Evolutionary conservation across 1,140 invertebrate species (phyloP), one percentile per base, ranked within the genome.

Genomic region (Ceratitis capitata): DNA sequence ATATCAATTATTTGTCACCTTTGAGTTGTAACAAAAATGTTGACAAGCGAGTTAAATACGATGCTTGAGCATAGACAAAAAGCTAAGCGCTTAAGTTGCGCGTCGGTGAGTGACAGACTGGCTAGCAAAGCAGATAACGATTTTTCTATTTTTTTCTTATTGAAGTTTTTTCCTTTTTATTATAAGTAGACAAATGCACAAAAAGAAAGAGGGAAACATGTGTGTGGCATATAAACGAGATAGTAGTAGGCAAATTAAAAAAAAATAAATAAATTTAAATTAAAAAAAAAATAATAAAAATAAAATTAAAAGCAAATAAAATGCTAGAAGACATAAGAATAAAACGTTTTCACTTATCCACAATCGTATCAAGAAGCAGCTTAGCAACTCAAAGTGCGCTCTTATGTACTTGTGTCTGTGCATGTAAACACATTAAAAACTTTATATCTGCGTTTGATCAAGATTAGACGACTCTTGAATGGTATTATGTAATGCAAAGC

Each of bases 1-100:
- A 23, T 78, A 78, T 78, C 39, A 78, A 45, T 78, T 78, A 42
- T 45, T 78, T 78, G 69, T 78, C 69, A 78, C 19, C n/a, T n/a
- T 16, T 78, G 39, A 45, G 69, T n/a, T n/a, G n/a, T 26, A 23
- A 45, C 23, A 45, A n/a, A 78, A 78, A 78, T 10, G 69, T 35
- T 45, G 69, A 78, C 69, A 78, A 78, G 69, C n/a, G 26, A 78
- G 39, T 26, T 78, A 26, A 78, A 78, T 78, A n/a, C 45, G 69
- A 78, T 78, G 69, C 39, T 78, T 26, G 69, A 35, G 35, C 69
- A 78, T 16, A 78, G 9, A 78, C 69, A 78, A 78, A 69, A 78
- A 78, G 69, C 69, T 78, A 45, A 78, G 69, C 39, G 23, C 39
- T 23, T 78, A 78, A 78, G 69, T 39, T 26, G 69, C 69, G 42